These are phyloP conservation scores for Paralichthys olivaceus DNA, from an alignment of 2,113 vertebrate species.

Conservation along the genomic window DNA sequence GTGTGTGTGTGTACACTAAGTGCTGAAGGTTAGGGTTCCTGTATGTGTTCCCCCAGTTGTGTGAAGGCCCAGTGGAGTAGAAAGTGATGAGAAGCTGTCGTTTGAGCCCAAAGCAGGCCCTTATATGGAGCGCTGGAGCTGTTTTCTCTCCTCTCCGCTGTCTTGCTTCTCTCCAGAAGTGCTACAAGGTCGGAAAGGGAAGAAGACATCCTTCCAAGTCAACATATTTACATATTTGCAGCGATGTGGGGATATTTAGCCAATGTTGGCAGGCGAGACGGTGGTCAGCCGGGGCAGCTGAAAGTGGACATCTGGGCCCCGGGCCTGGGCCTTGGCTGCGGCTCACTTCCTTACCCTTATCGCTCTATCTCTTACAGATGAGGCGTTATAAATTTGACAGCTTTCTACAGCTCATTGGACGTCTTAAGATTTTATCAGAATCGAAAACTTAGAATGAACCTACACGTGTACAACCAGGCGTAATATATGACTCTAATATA, in stretches of 20 bases:
- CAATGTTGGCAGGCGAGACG: slow-evolving; percentile 75
- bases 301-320: slow-evolving; percentile 77
- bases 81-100: slow-evolving; percentile 83
- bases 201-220: slow-evolving; percentile 84
- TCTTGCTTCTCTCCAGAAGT: slow-evolving; percentile 78
- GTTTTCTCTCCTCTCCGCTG: slow-evolving; percentile 81
- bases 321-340: slow-evolving; percentile 58
- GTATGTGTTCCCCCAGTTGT: slow-evolving; percentile 67
- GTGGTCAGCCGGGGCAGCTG: slow-evolving; percentile 76
- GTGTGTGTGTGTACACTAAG: slow-evolving; percentile 44
- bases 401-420: slow-evolving; percentile 46
- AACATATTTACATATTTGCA: slow-evolving; percentile 88
- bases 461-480: slow-evolving; percentile 17
- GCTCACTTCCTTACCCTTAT: slow-evolving; percentile 57
- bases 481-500: slow-evolving; percentile 49
- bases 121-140: slow-evolving; percentile 84
- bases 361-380: slow-evolving; percentile 45
- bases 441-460: slow-evolving; percentile 57
- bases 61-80: slow-evolving; percentile 76
- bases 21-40: slow-evolving; percentile 70
- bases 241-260: slow-evolving; percentile 77
- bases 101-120: slow-evolving; percentile 83
- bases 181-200: slow-evolving; percentile 79
- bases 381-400: slow-evolving; percentile 62
- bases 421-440: slow-evolving; percentile 63